Evolutionary conservation across 2,888 invertebrate species (phyloP).

Genomic region (Eupeodes luniger): DNA sequence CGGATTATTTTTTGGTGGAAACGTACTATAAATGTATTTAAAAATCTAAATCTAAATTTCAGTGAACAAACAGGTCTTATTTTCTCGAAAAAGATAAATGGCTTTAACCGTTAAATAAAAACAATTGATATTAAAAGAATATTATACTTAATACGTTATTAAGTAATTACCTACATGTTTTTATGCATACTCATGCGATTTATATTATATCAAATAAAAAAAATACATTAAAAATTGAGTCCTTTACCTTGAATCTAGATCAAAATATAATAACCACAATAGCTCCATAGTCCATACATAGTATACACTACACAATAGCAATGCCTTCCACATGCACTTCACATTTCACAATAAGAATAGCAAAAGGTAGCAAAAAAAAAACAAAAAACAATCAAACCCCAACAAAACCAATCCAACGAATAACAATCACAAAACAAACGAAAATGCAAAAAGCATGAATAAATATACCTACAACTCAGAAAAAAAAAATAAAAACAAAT

Average conservation of each 20-base stretch:
- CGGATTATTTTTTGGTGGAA: no score
- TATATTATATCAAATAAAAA: no score
- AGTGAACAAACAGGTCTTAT: no score
- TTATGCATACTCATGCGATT: no score
- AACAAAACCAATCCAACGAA: slow-evolving; percentile 56
- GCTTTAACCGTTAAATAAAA: no score
- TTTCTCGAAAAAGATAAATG: no score
- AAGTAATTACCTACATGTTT: no score
- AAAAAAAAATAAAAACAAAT: slow-evolving; percentile 9
- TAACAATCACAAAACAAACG: slow-evolving; percentile 71
- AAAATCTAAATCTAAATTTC: no score
- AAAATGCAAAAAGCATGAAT: slow-evolving; percentile 56
- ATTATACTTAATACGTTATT: no score
- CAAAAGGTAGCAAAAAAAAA: slow-evolving; percentile 12
- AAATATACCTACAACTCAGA: slow-evolving; percentile 1
- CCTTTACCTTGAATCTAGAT: slow-evolving; percentile 72
- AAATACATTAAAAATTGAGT: slow-evolving; percentile 18
- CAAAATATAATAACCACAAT: slow-evolving; percentile 59
- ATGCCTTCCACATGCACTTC: slow-evolving; percentile 43
- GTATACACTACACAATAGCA: background rate
- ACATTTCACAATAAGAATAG: background rate
- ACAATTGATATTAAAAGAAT: no score
- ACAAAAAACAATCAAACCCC: slow-evolving; percentile 8
- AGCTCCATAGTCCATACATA: background rate
- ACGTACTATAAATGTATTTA: no score